Conservation (phyloP, 2,888 invertebrate genomes). For the Thymelicus sylvestris region DNA sequence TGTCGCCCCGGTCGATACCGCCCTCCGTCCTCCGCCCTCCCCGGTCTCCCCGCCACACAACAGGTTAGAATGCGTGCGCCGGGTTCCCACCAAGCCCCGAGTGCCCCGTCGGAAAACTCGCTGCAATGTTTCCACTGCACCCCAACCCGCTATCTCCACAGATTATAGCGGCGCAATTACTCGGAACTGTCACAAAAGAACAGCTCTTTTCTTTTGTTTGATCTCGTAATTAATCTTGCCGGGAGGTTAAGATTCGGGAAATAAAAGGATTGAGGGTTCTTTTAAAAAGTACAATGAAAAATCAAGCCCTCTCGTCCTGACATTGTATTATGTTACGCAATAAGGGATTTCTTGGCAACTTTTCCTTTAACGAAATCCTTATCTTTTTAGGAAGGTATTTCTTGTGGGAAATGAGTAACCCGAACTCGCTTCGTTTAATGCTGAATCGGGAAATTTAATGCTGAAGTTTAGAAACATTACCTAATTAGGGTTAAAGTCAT, state of each 20-base stretch:
- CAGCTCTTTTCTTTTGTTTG: no score
- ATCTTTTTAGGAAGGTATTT: neutral
- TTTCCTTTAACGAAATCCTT: neutral
- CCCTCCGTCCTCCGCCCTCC: slow-evolving; percentile 44
- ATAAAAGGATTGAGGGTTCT: slow-evolving; percentile 1
- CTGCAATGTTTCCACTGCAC: slow-evolving; percentile 22
- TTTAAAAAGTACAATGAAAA: no score
- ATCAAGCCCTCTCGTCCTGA: no score
- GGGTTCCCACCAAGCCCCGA: slow-evolving; percentile 37
- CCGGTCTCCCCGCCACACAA: slow-evolving; percentile 55
- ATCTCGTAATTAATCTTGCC: slow-evolving; percentile 1
- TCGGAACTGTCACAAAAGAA: no score
- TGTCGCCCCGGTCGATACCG: slow-evolving; percentile 68
- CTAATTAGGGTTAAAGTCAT: no score
- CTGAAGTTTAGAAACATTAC: no score
- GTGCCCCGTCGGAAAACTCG: slow-evolving; percentile 44
- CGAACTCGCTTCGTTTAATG: no score
- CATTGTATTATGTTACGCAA: neutral
- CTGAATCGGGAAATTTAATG: no score
- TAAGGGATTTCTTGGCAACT: neutral
- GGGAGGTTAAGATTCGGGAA: neutral
- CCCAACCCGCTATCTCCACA: neutral
- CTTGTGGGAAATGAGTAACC: no score
- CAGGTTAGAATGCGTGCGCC: slow-evolving; percentile 79
- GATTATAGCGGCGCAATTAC: no score